A percentile compares a stretch with the other conserved stretches of the same genome.
Evolutionary conservation across 2,113 vertebrate species (phyloP).

Genomic region (Aspidoscelis tigris): DNA sequence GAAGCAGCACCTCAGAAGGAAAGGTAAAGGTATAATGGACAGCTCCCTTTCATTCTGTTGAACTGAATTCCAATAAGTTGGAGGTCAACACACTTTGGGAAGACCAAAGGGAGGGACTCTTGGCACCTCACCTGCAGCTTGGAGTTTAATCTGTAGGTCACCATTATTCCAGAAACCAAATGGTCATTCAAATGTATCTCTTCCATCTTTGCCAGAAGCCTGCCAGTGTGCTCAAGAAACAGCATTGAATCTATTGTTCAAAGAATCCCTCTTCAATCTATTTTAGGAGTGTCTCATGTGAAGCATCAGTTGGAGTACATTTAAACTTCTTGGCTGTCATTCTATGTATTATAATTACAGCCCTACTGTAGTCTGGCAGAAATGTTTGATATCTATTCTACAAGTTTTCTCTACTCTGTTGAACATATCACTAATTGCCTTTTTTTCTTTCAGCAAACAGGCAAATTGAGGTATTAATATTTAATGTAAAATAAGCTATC

Average conservation of each 20-base stretch:
- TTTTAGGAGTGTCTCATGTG: neutral
- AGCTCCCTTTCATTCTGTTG: too few relatives aligned
- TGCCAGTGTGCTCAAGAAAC: neutral
- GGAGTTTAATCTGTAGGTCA: neutral
- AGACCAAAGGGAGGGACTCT: too few relatives aligned
- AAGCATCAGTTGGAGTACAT: neutral
- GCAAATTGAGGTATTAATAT: constrained; percentile 26
- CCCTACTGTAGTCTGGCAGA: neutral
- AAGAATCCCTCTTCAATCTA: neutral
- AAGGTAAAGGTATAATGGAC: too few relatives aligned
- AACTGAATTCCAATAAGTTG: too few relatives aligned
- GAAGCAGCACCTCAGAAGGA: too few relatives aligned
- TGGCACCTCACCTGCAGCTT: neutral
- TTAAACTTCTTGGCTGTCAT: neutral
- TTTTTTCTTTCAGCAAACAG: constrained; percentile 3
- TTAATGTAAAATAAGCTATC: constrained; percentile 35
- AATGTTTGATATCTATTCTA: neutral
- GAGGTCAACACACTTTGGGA: neutral
- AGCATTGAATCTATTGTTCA: neutral
- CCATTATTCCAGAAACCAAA: neutral
- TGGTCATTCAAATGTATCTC: neutral
- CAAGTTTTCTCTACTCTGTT: constrained; percentile 7
- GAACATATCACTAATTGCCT: constrained; percentile 6
- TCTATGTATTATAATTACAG: neutral
- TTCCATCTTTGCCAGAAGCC: too few relatives aligned